A percentile compares a stretch with the other conserved stretches of the same genome.
These are phyloP conservation scores for Protobothrops mucrosquamatus DNA, from an alignment of 2,113 vertebrate genomes.

Conservation along the genomic window DNA sequence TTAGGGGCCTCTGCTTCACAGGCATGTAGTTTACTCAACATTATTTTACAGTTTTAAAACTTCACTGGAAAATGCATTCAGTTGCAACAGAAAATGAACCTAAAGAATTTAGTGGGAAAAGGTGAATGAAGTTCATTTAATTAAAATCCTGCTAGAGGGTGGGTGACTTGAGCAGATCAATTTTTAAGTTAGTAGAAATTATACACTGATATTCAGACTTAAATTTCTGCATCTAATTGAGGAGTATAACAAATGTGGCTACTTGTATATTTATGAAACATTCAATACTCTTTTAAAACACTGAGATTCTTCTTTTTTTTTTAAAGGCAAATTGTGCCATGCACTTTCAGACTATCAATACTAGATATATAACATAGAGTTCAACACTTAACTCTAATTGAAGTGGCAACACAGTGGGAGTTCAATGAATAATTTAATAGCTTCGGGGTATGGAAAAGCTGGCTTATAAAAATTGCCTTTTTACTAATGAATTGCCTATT, in stretches of 20 bases:
- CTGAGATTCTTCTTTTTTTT: conserved; percentile 32
- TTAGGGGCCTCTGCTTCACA: conserved; percentile 45
- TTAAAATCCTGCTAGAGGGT: conserved; percentile 64
- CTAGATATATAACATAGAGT: conserved; percentile 48
- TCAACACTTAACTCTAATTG: conserved; percentile 59
- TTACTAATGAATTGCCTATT: conserved; percentile 53
- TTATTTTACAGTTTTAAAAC: conserved; percentile 40
- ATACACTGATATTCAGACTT: conserved; percentile 58
- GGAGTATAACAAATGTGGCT: conserved; percentile 60
- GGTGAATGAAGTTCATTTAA: conserved; percentile 68
- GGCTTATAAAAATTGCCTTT: conserved; percentile 54
- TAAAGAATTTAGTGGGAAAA: conserved; percentile 51
- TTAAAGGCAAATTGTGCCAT: conserved; percentile 38
- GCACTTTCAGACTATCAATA: conserved; percentile 44
- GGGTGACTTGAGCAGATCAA: conserved; percentile 61
- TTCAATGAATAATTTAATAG: conserved; percentile 36
- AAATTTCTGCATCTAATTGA: conserved; percentile 55
- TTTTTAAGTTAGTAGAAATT: conserved; percentile 67
- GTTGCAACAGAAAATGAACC: conserved; percentile 51
- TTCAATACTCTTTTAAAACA: conserved; percentile 49
- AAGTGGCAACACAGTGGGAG: conserved; percentile 47
- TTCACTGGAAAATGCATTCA: conserved; percentile 44
- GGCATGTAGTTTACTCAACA: conserved; percentile 57
- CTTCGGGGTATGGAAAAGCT: conserved; percentile 46
- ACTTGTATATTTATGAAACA: conserved; percentile 63